phyloP scores from a whole-genome alignment of 2,888 invertebrate genomes.

The Entomobrya proxima region DNA sequence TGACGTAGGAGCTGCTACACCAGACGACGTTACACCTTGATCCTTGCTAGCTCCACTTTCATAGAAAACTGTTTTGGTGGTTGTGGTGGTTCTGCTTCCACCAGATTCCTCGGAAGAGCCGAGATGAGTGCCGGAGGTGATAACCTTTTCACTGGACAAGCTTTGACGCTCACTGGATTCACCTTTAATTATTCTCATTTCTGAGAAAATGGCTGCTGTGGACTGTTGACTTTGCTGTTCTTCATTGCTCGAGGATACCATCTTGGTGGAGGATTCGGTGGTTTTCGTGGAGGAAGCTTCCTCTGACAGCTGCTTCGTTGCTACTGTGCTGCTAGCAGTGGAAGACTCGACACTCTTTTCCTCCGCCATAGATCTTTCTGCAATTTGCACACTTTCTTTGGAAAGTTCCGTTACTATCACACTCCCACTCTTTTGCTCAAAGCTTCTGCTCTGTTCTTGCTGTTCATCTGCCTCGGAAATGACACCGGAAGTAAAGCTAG shows the following conservation, averaged over 20 bases:
- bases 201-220: conserved; percentile 51
- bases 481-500: conserved; percentile 67
- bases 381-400: background rate
- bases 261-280: background rate
- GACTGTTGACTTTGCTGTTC: conserved; percentile 13
- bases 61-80: conserved; percentile 53
- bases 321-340: conserved; percentile 49
- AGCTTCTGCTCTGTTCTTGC: conserved; percentile 26
- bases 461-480: conserved; percentile 64
- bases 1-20: background rate
- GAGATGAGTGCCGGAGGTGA: conserved; percentile 49
- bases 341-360: conserved; percentile 33
- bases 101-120: conserved; percentile 41
- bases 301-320: conserved; percentile 12
- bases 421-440: conserved; percentile 13
- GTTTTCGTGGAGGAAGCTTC: conserved; percentile 17
- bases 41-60: conserved; percentile 31
- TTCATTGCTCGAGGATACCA: background rate
- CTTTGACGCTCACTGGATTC: conserved; percentile 17
- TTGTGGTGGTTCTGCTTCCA: conserved; percentile 55
- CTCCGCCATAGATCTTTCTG: conserved; percentile 45
- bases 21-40: background rate
- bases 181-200: conserved; percentile 52
- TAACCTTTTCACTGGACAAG: conserved; percentile 23
- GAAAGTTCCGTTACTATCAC: background rate